These are phyloP conservation scores for Asobara japonica DNA, from an alignment of 1,140 invertebrate species.

Conservation along the genomic window DNA sequence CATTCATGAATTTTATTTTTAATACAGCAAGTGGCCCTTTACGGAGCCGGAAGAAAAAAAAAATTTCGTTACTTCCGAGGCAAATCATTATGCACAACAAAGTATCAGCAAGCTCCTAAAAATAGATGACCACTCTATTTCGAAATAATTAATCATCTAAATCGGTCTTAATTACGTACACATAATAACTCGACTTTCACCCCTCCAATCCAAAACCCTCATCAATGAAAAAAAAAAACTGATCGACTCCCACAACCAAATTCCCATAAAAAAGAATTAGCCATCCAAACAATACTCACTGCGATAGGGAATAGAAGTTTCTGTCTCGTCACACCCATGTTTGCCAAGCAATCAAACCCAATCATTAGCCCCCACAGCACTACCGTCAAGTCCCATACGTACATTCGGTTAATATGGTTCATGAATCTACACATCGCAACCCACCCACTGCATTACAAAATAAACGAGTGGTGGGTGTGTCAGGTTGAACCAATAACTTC, in stretches of 20 bases:
- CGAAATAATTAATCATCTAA: not conserved
- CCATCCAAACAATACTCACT: constrained; percentile 17
- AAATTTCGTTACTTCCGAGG: too few species aligned
- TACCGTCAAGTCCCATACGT: not conserved
- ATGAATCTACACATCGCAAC: constrained; percentile 2
- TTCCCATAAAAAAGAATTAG: not conserved
- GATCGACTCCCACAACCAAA: not conserved
- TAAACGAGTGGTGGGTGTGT: constrained; percentile 26
- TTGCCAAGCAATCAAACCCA: constrained; percentile 66
- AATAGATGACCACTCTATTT: too few species aligned
- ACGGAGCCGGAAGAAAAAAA: too few species aligned
- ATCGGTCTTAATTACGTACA: not conserved
- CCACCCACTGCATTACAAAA: too few species aligned
- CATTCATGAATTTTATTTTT: not conserved
- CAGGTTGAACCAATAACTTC: too few species aligned
- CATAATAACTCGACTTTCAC: not conserved
- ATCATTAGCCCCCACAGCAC: constrained; percentile 60
- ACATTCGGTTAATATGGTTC: not conserved
- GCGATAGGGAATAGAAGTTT: constrained; percentile 26
- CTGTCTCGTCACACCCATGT: constrained; percentile 59
- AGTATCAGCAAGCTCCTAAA: too few species aligned
- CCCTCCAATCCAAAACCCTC: not conserved
- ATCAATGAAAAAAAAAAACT: not conserved
- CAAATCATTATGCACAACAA: too few species aligned
- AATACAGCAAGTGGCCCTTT: not conserved